Conservation (phyloP, 2,888 invertebrate genomes). For the Pheosia tremula region DNA sequence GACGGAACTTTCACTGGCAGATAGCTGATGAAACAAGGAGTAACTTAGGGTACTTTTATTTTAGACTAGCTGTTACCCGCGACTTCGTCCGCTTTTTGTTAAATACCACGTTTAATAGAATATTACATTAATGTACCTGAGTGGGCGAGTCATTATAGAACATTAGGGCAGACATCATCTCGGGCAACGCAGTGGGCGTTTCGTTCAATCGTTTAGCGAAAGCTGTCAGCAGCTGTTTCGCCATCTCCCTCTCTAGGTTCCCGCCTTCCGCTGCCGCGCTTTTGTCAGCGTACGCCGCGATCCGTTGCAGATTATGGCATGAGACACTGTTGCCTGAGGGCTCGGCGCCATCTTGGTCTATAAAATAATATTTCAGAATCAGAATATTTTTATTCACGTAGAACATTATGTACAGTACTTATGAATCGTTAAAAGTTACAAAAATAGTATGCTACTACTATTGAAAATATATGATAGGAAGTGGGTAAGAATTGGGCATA, state of each 20-base stretch:
- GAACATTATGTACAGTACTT: too few species aligned
- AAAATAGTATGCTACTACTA: too few species aligned
- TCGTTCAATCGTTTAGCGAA: slow-evolving; percentile 86
- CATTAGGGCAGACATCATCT: slow-evolving; percentile 90
- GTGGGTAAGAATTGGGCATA: too few species aligned
- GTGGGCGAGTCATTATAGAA: slow-evolving; percentile 88
- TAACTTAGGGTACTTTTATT: too few species aligned
- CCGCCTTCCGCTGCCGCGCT: slow-evolving; percentile 65
- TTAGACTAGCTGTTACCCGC: too few species aligned
- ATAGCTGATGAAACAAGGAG: too few species aligned
- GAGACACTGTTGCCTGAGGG: slow-evolving; percentile 96
- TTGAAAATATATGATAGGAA: not conserved
- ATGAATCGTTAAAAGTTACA: too few species aligned
- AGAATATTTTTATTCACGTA: too few species aligned
- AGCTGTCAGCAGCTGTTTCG: slow-evolving; percentile 84
- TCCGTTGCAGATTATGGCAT: slow-evolving; percentile 90
- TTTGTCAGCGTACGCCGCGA: slow-evolving; percentile 89
- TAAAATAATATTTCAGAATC: slow-evolving; percentile 20
- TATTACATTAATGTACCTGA: slow-evolving; percentile 81
- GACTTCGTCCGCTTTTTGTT: too few species aligned
- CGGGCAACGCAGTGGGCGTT: slow-evolving; percentile 89
- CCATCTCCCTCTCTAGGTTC: slow-evolving; percentile 77
- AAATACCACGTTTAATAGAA: too few species aligned
- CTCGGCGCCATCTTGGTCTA: slow-evolving; percentile 97
- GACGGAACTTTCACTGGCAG: too few species aligned